A percentile compares a stretch with the other conserved stretches of the same genome.
phyloP scores from a whole-genome alignment of 1,140 invertebrate species.

The Tetramorium alpestre region DNA sequence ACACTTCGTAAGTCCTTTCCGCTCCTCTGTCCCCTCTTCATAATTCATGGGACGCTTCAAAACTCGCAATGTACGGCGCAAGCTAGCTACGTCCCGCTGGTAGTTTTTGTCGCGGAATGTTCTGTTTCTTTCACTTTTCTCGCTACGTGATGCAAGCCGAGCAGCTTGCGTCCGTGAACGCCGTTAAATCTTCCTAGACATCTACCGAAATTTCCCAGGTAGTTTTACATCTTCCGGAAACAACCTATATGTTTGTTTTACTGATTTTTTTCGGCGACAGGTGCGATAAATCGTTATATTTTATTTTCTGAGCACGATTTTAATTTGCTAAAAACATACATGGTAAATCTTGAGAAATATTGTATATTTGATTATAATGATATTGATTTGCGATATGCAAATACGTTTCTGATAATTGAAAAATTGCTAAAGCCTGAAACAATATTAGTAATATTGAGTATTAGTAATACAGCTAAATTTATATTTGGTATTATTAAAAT shows the following conservation, averaged over 20 bases:
- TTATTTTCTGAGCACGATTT: neutral
- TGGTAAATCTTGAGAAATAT: neutral
- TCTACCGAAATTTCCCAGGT: conserved; percentile 39
- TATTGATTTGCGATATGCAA: neutral
- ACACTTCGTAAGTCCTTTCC: conserved; percentile 74
- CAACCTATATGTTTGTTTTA: conserved; percentile 8
- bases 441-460: neutral
- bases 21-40: conserved; percentile 68
- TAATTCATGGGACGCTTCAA: conserved; percentile 69
- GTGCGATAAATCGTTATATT: neutral
- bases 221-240: conserved; percentile 16
- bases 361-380: neutral
- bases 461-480: no score
- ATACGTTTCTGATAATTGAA: neutral
- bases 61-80: conserved; percentile 56
- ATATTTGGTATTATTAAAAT: neutral
- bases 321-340: neutral
- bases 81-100: neutral
- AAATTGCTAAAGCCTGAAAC: neutral
- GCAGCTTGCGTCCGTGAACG: conserved; percentile 6
- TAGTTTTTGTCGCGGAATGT: conserved; percentile 57
- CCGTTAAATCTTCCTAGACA: conserved; percentile 36
- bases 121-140: conserved; percentile 52
- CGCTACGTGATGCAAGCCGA: conserved; percentile 29
- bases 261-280: neutral